Base-by-base conservation (phyloP, 1,140 invertebrate genomes). In the Pararge aegeria region DNA sequence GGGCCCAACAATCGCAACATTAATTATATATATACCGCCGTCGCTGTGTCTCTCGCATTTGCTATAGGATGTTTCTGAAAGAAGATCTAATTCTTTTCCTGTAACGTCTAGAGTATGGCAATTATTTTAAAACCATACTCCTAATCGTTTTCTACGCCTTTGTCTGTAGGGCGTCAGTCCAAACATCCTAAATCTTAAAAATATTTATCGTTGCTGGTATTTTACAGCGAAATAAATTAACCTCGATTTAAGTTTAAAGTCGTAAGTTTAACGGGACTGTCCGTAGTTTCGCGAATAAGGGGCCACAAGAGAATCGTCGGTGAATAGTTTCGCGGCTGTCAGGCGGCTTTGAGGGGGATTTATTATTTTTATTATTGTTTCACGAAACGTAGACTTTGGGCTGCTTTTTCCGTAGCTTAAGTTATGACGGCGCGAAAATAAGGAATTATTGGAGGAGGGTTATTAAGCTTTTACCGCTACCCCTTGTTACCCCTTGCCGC, bases 341-440 rank as follows among this genome's bases (percentile, higher is more conserved):
- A 86, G 83, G 55, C 68, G 72, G 72, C 68, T 83, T 83, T 83
- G 85, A 88, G 82, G 72, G 71, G 80, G 78, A 88, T 88, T 86
- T 88, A 88, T 88, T 88, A 85, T 87, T 87, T 84, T 85, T 85
- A 83, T 88, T 85, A 85, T 85, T 85, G 85, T 87, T 88, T 84
- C 73, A 52, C 62, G 56, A 67, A 75, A 77, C 68, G 67, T 61
- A 74, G 63, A 51, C 65, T 63, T 52, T 34, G 29, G 51, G 42
- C 57, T 51, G 67, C 62, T 66, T 77, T n/a, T 75, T 73, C 52
- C 60, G 51, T 58, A 58, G 64, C 73, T 79, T 75, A 74, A 76
- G 74, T 79, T 75, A 80, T 75, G 70, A 80, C 64, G 49, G 54
- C 38, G 54, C 50, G 29, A 61, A 52, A 60, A 61, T 61, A 65